Base-by-base conservation (phyloP, 1,140 invertebrate genomes). In the Heterodera carotae region DNA sequence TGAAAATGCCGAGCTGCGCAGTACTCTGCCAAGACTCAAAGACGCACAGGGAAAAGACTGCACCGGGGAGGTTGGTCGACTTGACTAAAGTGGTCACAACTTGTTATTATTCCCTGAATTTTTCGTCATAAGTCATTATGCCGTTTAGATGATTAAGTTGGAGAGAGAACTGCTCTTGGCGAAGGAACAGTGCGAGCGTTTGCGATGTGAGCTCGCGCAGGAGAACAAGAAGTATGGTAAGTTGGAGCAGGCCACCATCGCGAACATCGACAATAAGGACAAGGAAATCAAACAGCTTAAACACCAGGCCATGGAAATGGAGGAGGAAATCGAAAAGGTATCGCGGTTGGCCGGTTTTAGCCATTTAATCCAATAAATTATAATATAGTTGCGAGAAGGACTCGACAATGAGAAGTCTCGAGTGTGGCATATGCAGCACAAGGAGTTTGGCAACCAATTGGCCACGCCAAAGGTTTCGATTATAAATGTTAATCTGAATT, bases 241-340 rank as follows among this genome's bases (percentile, higher is more conserved):
- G 34, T 62, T 56, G 7, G 72, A 74, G 33, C 31, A 56, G 33
- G 31, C 59, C 36, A 59, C 56, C 27, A 56, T 74, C 36, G 15
- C 15, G 15, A 29, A 74, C 31, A 29, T 74, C 34, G 72, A 39
- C 36, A 3, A 64, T 27, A 27, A 27, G 18, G 72, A 74, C 15
- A 74, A 74, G 27, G 53, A 74, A 33, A 36, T 56, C 15, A 15
- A 2, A 25, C 59, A 33, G 59, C 39, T 74, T 27, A 27, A n/a
- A 27, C 31, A 62, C 27, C n/a, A 62, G 33, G 72, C 56, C 12
- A 15, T 74, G 59, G 72, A 74, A 62, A 29, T 74, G 27, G 72
- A 74, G n/a, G 72, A 62, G 33, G 72, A 74, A 25, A 74, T 66
- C 59, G 27, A 27, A 22, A 62, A 74, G 56, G 72, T 62, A 56